Evolutionary conservation across 2,797 vertebrate genomes (phyloP).

Genomic region (Bucorvus abyssinicus): DNA sequence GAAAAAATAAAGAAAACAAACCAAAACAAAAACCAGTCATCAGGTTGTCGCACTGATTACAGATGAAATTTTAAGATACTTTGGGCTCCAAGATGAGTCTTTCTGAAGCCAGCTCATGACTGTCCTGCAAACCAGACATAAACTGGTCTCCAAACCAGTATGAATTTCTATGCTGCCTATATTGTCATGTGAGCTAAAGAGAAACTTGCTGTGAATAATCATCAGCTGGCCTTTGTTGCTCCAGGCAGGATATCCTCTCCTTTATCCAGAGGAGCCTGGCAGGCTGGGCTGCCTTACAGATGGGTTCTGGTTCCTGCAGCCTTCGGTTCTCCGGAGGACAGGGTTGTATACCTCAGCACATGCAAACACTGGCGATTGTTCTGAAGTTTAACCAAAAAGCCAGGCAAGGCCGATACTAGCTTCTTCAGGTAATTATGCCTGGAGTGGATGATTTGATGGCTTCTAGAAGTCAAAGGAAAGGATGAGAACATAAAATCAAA

Average conservation of each 20-base stretch:
- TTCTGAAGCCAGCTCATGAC: neutral
- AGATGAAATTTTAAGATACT: neutral
- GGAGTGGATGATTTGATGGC: neutral
- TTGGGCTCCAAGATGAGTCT: neutral
- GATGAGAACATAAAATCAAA: neutral
- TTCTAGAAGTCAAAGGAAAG: neutral
- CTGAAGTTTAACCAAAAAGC: neutral
- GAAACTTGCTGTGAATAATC: neutral
- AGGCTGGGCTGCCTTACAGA: neutral
- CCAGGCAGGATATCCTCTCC: neutral
- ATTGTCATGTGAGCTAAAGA: neutral
- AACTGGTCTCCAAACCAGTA: neutral
- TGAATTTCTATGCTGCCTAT: neutral
- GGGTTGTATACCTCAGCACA: neutral
- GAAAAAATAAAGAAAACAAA: neutral
- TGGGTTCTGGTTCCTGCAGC: neutral
- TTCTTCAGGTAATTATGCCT: neutral
- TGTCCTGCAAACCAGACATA: neutral
- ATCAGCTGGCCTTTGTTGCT: neutral
- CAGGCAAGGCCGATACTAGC: neutral
- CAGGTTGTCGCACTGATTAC: conserved; percentile 12
- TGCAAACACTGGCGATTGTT: neutral
- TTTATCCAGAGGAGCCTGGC: neutral
- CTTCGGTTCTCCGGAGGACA: neutral
- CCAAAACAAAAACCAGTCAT: neutral